Evolutionary conservation across 2,888 invertebrate genomes (phyloP).

Genomic region (Andricus quercusramuli): DNA sequence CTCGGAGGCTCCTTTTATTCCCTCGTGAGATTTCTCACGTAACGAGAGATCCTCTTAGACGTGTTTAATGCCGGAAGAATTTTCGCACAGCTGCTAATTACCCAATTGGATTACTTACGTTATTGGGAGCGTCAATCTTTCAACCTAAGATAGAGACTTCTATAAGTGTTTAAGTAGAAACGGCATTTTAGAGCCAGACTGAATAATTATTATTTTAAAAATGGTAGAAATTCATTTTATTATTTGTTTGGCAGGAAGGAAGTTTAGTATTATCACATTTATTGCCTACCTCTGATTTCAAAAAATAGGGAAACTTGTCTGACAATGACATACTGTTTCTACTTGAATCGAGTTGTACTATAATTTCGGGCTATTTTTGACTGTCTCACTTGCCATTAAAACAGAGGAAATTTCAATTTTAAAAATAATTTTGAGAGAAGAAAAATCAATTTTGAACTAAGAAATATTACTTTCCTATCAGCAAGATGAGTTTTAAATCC

Average conservation of each 20-base stretch:
- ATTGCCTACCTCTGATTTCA: not conserved
- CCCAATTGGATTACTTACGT: not conserved
- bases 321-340: not conserved
- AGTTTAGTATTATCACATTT: not conserved
- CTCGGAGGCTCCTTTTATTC: not conserved
- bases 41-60: conserved; percentile 8
- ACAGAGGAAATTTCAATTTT: no score
- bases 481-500: no score
- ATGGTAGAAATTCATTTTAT: no score
- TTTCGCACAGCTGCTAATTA: conserved; percentile 24
- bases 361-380: no score
- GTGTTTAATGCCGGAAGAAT: conserved; percentile 18
- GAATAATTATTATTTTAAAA: no score
- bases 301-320: not conserved
- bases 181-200: not conserved
- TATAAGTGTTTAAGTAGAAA: not conserved
- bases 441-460: no score
- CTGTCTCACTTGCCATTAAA: no score
- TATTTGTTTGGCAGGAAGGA: no score
- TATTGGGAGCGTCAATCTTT: not conserved
- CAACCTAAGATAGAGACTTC: no score
- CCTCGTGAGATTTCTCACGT: conserved; percentile 22
- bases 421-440: no score
- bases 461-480: no score
- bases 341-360: no score